Evolutionary conservation across 2,888 invertebrate species (phyloP).

Genomic region (Lissocephala sabroskyi): DNA sequence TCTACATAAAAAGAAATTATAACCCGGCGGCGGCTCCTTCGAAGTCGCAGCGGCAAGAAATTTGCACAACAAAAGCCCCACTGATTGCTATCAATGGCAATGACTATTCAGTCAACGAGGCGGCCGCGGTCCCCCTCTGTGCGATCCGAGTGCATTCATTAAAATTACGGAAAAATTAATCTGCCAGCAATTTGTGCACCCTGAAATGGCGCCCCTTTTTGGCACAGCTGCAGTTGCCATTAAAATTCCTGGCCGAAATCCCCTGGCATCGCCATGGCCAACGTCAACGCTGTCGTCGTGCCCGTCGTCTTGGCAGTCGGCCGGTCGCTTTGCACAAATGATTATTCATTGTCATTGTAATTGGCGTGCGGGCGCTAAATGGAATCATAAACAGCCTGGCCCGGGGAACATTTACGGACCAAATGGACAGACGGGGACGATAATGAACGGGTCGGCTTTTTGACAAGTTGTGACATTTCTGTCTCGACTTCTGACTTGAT

Average conservation of each 20-base stretch:
- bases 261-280: too few relatives aligned
- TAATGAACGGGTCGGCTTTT: conserved; percentile 16
- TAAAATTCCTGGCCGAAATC: too few relatives aligned
- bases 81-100: neutral
- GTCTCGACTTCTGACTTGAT: conserved; percentile 30
- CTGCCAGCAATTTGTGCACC: conserved; percentile 39
- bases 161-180: conserved; percentile 38
- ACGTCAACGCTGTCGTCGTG: neutral
- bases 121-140: too few relatives aligned
- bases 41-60: too few relatives aligned
- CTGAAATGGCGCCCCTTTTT: neutral
- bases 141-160: conserved; percentile 31
- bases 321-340: conserved; percentile 42
- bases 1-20: too few relatives aligned
- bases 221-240: conserved; percentile 45
- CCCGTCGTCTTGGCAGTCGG: neutral
- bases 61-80: conserved; percentile 1
- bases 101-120: too few relatives aligned
- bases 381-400: conserved; percentile 38
- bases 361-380: conserved; percentile 59
- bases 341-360: conserved; percentile 66
- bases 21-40: too few relatives aligned
- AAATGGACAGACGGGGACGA: too few relatives aligned
- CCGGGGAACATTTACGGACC: too few relatives aligned
- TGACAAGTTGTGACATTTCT: conserved; percentile 36